A percentile compares a stretch with the other conserved stretches of the same genome.
Evolutionary conservation across 2,797 vertebrate genomes (phyloP).

Genomic region (Gallinago solitaria): DNA sequence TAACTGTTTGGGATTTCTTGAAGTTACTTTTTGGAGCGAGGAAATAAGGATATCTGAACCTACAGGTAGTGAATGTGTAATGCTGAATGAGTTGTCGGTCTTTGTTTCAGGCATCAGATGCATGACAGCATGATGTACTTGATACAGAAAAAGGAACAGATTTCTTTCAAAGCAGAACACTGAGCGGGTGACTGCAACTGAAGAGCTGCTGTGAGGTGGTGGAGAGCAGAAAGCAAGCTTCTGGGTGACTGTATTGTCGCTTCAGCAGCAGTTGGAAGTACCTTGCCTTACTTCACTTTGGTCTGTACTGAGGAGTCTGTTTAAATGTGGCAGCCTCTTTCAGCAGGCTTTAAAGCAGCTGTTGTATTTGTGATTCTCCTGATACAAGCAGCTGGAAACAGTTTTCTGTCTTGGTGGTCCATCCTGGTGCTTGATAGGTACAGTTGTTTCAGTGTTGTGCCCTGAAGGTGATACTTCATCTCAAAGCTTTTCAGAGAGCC

Average conservation of each 20-base stretch:
- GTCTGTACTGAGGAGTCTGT: neutral
- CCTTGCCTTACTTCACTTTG: neutral
- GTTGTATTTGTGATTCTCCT: neutral
- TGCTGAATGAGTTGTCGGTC: neutral
- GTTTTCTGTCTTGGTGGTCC: neutral
- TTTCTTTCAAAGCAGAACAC: neutral
- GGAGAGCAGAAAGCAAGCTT: neutral
- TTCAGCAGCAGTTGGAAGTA: neutral
- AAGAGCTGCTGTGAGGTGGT: neutral
- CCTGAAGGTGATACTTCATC: neutral
- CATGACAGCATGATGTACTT: neutral
- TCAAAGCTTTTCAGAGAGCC: neutral
- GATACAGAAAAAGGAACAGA: neutral
- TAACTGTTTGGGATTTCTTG: neutral
- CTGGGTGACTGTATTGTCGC: neutral
- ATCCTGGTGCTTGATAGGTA: rapidly evolving
- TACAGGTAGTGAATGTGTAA: neutral
- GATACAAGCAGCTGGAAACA: neutral
- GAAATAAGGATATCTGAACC: neutral
- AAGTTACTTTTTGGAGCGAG: neutral
- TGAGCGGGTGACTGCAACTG: neutral
- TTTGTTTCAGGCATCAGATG: neutral
- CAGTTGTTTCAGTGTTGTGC: neutral
- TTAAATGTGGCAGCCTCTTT: neutral
- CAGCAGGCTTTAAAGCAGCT: neutral